phyloP scores from a whole-genome alignment of 2,888 invertebrate species.

The Dorcus parallelipipedus region DNA sequence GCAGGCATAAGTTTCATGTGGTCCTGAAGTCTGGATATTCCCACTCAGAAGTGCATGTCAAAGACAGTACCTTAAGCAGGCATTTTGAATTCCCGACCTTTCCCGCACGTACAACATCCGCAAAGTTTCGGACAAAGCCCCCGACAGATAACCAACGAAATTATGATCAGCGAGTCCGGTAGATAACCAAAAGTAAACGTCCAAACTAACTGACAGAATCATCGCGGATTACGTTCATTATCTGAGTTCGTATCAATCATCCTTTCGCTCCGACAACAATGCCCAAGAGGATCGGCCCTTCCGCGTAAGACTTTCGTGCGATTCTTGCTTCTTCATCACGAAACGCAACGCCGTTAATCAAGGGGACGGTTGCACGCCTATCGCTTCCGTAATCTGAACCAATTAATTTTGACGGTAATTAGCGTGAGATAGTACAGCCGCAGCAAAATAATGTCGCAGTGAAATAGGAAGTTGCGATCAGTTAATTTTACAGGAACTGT shows the following conservation, averaged over 20 bases:
- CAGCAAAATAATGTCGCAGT: conserved; percentile 25
- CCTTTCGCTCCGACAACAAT: conserved; percentile 8
- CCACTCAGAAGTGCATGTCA: no score
- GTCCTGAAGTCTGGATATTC: no score
- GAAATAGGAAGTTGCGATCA: conserved; percentile 40
- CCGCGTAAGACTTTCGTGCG: no score
- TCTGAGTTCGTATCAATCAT: conserved; percentile 21
- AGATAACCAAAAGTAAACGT: conserved; percentile 15
- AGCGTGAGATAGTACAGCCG: conserved; percentile 36
- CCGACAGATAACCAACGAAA: conserved; percentile 10
- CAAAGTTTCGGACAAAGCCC: conserved; percentile 13
- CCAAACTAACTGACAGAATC: conserved; percentile 18
- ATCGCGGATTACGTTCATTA: conserved; percentile 23
- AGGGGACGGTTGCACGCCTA: not conserved
- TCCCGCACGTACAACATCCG: conserved; percentile 15
- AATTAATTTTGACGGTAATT: conserved; percentile 25
- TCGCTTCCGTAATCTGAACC: conserved; percentile 8
- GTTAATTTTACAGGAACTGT: conserved; percentile 38
- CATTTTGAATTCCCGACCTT: conserved; percentile 21
- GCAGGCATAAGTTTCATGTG: no score
- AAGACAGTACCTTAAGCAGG: conserved; percentile 6
- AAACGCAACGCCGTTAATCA: not conserved
- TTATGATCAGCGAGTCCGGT: conserved; percentile 19
- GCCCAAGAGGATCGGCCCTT: conserved; percentile 8
- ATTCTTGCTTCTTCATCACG: no score